Evolutionary conservation across 1,140 invertebrate species (phyloP), one percentile per base, ranked within the genome.

Genomic region (Halictus rubicundus): DNA sequence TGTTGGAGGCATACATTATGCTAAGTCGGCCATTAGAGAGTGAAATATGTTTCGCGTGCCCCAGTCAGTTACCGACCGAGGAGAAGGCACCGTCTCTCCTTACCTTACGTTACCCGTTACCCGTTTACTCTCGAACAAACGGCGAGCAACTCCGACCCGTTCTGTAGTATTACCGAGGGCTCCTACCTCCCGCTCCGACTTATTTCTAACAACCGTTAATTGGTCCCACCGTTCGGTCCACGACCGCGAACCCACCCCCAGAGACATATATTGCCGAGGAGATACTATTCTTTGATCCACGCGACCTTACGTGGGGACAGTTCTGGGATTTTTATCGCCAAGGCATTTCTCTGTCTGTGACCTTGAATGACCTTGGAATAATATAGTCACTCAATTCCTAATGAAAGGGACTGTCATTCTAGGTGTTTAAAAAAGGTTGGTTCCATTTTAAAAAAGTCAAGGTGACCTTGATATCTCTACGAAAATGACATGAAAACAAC

Each of bases 31-130:
- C 83, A 90, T 90, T 90, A 89, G 83, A 81, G 87, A 71, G 82
- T 90, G 89, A 90, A 89, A 90, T 90, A 90, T 88, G 87, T 83
- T 85, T 90, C 88, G 88, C 83, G 89, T 90, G 89, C 82, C 87
- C 81, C 68, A 89, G 89, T 89, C 89, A 90, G 89, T 88, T 90
- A 85, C 83, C 80, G 82, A 82, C 79, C 71, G 85, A 71, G 70
- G 49, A 61, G 82, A 73, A 86, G 64, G 57, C 75, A 60, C 69
- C 61, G 77, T 42, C 60, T 71, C 79, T 73, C 52, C 74, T 71
- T 73, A 59, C 52, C 74, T 71, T 73, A 59, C 70, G 61, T 73
- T 79, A 23, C 57, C 60, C 72, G n/a, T 37, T 79, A 23, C 57
- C 60, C 72, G n/a, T 37, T 68, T 32, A 63, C 60, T 54, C 49